Evolutionary conservation across 1,140 invertebrate genomes (phyloP).

Genomic region (Samia ricini): DNA sequence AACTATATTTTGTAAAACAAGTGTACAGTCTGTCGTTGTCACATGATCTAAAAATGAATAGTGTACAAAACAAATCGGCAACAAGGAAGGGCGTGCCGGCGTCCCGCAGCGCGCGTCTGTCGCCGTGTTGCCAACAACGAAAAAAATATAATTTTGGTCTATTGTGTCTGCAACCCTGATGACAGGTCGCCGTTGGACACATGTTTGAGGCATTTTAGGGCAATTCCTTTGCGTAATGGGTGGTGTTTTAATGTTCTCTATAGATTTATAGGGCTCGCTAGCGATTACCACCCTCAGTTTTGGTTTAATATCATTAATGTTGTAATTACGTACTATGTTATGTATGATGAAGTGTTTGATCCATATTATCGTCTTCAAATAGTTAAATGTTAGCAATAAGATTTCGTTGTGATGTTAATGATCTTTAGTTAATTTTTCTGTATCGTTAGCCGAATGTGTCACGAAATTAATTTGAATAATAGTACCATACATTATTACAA

Average conservation of each 20-base stretch:
- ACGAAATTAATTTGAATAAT: too few relatives aligned
- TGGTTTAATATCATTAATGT: slow-evolving; percentile 44
- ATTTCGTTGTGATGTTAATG: not conserved
- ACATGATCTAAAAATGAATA: slow-evolving; percentile 50
- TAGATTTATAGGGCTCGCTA: slow-evolving; percentile 59
- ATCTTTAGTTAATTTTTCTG: not conserved
- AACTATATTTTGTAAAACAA: not conserved
- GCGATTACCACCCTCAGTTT: slow-evolving; percentile 30
- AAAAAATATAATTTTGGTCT: slow-evolving; percentile 67
- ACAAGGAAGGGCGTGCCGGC: slow-evolving; percentile 60
- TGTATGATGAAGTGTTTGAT: slow-evolving; percentile 26
- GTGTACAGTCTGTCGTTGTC: not conserved
- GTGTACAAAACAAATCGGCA: slow-evolving; percentile 67
- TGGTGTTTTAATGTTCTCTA: slow-evolving; percentile 65
- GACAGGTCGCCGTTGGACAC: slow-evolving; percentile 71
- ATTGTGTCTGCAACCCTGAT: slow-evolving; percentile 68
- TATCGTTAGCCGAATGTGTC: too few relatives aligned
- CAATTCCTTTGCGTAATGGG: slow-evolving; percentile 68
- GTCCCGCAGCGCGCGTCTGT: slow-evolving; percentile 67
- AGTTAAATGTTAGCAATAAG: not conserved
- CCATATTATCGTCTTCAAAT: not conserved
- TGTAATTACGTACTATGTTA: slow-evolving; percentile 38
- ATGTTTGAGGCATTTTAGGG: slow-evolving; percentile 72
- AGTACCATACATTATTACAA: too few relatives aligned
- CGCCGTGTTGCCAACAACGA: slow-evolving; percentile 64